Evolutionary conservation across 2,113 vertebrate species (phyloP), one percentile per base, ranked within the genome.

Genomic region (Lonchura striata): DNA sequence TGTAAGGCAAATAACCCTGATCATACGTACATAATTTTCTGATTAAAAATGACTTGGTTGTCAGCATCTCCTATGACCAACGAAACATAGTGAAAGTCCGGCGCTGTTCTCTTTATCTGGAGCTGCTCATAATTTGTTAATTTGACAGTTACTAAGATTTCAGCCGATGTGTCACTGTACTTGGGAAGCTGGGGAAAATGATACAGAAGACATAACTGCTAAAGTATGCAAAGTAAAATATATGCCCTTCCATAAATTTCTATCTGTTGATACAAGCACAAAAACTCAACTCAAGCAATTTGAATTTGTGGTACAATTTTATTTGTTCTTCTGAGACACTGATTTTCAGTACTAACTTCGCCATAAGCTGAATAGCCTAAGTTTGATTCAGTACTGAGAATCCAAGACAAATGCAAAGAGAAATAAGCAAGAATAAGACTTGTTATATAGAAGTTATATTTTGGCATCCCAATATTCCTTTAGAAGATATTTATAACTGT

Each of bases 11-110:
- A 42, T 46, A 15, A 15, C 0, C 2, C 28, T 47, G 64, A 81
- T 65, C 28, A 96, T 77, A 98, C 98, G 96, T 95, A 98, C 98
- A 81, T 97, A 93, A 99, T 98, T 98, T 98, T 99, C 80, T 99
- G 99, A 76, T 98, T 98, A 97, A 98, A 99, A 95, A 99, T 94
- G 17, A 99, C 98, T 65, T 97, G 96, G 95, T 99, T 99, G 97
- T 99, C 99, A 92, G 98, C 94, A 97, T 99, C 97, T 96, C 99
- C 99, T 46, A 99, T 98, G 80, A 99, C 89, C 92, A 99, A 30
- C 1, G 98, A 98, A 76, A 98, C 92, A 75, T 98, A 98, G 97
- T 99, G 99, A 74, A 97, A 97, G 90, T 98, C 98, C 27, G 98
- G 97, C 2, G 99, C 98, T 57, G 99, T 99, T 97, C 98, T 99